Conservation (phyloP, 2,113 vertebrate genomes). For the Dasypus novemcinctus region DNA sequence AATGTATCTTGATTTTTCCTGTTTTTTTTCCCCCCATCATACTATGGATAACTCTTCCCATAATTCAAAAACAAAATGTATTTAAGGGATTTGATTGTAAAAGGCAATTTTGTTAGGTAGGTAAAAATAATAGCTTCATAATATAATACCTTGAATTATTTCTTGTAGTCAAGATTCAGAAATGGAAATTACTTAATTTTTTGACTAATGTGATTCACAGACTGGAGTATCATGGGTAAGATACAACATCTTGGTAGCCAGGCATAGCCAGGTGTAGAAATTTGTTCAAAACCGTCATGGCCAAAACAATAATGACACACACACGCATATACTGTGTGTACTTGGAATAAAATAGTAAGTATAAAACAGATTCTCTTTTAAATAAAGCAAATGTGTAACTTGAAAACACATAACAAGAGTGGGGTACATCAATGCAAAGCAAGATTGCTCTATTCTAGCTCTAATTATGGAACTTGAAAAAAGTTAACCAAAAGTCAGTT, state of each 20-base stretch:
- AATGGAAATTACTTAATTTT: constrained; percentile 80
- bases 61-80: constrained; percentile 70
- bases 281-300: constrained; percentile 79
- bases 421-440: constrained; percentile 27
- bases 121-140: constrained; percentile 65
- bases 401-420: constrained; percentile 53
- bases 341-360: constrained; percentile 4
- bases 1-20: constrained; percentile 85
- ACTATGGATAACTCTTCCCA: constrained; percentile 78
- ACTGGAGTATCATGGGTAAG: constrained; percentile 74
- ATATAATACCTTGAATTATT: constrained; percentile 70
- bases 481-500: constrained; percentile 77
- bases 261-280: constrained; percentile 57
- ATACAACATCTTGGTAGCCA: background rate
- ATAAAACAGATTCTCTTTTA: background rate
- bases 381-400: constrained; percentile 3
- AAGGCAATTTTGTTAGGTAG: constrained; percentile 47
- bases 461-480: constrained; percentile 52
- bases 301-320: constrained; percentile 57
- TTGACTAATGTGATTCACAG: constrained; percentile 78
- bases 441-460: constrained; percentile 64
- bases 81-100: constrained; percentile 67
- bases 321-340: background rate
- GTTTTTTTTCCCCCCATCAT: background rate
- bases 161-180: constrained; percentile 67